Base-by-base conservation (phyloP, 2,113 vertebrate species). In the Australoheros scitulus region DNA sequence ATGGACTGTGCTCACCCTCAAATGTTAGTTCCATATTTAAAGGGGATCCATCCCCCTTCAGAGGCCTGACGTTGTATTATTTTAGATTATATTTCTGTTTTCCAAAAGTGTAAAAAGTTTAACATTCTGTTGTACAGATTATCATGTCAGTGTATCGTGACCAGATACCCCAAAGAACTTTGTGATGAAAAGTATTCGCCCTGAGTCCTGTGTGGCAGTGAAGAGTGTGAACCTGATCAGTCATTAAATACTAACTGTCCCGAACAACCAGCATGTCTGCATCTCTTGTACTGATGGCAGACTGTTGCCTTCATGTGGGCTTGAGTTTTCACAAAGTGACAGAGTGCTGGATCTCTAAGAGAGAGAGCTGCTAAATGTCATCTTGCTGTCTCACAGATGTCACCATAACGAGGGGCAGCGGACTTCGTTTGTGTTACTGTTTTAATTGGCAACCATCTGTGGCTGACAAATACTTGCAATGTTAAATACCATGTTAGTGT, bases 361-460 rank as follows among this genome's bases (percentile, higher is more conserved):
- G 72, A 55, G 80, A 50, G 80, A 92, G 79, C 82, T 68, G 91
- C 89, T 93, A 94, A 94, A 95, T 94, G 92, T 91, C 93, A 92
- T 76, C 88, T 92, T 87, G 88, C 86, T 86, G 85, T 91, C 90
- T 87, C 91, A 50, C 93, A 94, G 89, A 94, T 94, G 94, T 91
- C 92, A 84, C 81, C 43, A 9, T 87, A 85, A 92, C 60, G 57
- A 89, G 87, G 86, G 70, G 82, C 86, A 76, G 87, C 70, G 32
- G 80, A 92, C 84, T 88, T n/a, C 20, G 70, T 87, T 88, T 74
- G 87, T 83, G 89, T 70, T 81, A 91, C 34, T 76, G 76, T 89
- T 91, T 87, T 82, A 89, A 88, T 77, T 80, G 82, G 64, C 61
- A 63, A 63, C 91, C 88, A 91, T 93, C 92, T 93, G 92, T 34